Evolutionary conservation across 53 echinoderm and acorn worm genomes (phyloP).

Genomic region (Glandiceps talaboti): DNA sequence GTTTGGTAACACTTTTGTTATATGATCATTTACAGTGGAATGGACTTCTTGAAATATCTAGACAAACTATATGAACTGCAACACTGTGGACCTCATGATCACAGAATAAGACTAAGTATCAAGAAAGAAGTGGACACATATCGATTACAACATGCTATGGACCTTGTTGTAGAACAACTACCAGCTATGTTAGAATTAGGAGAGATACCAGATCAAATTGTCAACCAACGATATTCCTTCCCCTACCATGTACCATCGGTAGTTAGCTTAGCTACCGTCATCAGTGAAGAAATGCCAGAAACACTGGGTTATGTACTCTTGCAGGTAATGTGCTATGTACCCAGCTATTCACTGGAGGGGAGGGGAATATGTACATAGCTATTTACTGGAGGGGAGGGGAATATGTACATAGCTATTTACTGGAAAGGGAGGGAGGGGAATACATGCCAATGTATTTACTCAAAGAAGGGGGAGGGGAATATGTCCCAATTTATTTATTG

Average conservation of each 20-base stretch:
- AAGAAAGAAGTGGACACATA: constrained; percentile 22
- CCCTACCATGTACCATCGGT: constrained; percentile 91
- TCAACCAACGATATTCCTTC: constrained; percentile 80
- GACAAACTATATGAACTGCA: constrained; percentile 89
- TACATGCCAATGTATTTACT: no score
- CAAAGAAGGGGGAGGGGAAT: no score
- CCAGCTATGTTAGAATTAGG: constrained; percentile 86
- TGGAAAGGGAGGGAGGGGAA: no score
- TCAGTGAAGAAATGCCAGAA: constrained; percentile 81
- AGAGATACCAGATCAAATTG: constrained; percentile 68
- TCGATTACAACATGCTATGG: constrained; percentile 52
- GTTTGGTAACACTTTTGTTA: not conserved
- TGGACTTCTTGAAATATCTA: constrained; percentile 56
- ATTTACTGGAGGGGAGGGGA: no score
- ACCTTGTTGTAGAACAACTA: constrained; percentile 60
- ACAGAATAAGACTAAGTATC: constrained; percentile 30
- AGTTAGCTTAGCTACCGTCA: constrained; percentile 62
- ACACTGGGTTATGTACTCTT: constrained; percentile 87
- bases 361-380: no score
- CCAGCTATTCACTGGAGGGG: no score
- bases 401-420: no score
- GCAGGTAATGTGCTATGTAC: constrained; percentile 57
- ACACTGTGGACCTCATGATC: constrained; percentile 34
- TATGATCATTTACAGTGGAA: constrained; percentile 37
- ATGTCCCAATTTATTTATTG: no score